These are phyloP conservation scores for Crossocerus cetratus DNA, from an alignment of 2,888 invertebrate species.

Conservation along the genomic window DNA sequence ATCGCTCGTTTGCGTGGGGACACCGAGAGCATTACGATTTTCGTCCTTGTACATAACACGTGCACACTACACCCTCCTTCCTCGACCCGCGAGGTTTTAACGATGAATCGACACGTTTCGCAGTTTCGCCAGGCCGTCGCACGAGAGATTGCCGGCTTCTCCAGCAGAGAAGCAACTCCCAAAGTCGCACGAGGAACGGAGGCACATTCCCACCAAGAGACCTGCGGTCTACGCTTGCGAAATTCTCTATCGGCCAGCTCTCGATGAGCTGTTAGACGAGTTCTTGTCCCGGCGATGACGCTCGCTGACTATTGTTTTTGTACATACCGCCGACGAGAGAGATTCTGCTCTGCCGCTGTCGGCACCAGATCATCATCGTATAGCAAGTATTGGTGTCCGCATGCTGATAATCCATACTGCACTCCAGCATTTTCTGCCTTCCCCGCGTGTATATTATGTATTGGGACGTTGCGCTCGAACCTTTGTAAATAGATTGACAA, in stretches of 20 bases:
- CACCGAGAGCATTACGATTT: not conserved
- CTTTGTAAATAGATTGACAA: too few relatives aligned
- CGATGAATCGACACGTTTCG: not conserved
- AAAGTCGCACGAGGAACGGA: not conserved
- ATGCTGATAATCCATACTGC: too few relatives aligned
- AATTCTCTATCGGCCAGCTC: not conserved
- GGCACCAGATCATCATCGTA: too few relatives aligned
- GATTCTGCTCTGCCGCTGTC: too few relatives aligned
- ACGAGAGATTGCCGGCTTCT: too few relatives aligned
- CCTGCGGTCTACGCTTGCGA: not conserved
- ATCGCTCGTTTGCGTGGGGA: too few relatives aligned
- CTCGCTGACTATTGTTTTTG: not conserved
- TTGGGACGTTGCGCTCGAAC: too few relatives aligned
- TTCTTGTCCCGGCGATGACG: not conserved
- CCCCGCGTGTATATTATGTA: too few relatives aligned
- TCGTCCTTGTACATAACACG: conserved; percentile 1
- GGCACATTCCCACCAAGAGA: not conserved
- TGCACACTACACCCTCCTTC: not conserved
- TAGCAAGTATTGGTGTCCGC: too few relatives aligned
- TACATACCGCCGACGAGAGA: not conserved
- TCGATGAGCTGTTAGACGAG: not conserved
- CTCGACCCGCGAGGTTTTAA: not conserved
- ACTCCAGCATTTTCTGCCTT: too few relatives aligned
- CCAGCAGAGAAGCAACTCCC: not conserved
- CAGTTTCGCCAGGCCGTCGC: too few relatives aligned